Evolutionary conservation across 2,797 vertebrate species (phyloP), one percentile per base, ranked within the genome.

Genomic region (Sparus aurata): DNA sequence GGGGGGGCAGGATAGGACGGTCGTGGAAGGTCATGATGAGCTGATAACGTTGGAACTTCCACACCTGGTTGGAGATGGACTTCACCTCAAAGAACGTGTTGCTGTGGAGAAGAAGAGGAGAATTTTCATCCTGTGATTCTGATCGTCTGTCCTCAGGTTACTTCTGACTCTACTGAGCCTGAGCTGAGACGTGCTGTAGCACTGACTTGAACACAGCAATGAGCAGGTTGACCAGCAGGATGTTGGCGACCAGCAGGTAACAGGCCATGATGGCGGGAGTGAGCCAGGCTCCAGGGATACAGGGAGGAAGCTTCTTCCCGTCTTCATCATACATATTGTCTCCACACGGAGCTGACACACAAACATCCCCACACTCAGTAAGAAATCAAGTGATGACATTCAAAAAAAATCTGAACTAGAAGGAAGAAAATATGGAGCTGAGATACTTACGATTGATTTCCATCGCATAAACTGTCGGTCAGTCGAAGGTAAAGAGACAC

Each of bases 61-160:
- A 99, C 49, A 99, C 97, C 93, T 99, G 98, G 91, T 99, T 99
- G 60, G 98, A 99, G 90, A 99, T 99, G 77, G 98, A 99, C 84
- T 99, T 99, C 20, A 99, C 98, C 88, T 99, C 97, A 73, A 98
- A 98, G 93, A 99, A 99, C 6, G 98, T 99, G 90, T 99, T 99
- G 91, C 98, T 99, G 95, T 61, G 9, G 38, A 74, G 43, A 45
- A 5, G 11, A 65, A 61, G 38, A 45, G n/a, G 27, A 38, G 27
- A 12, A 2, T 49, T 2, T 45, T 47, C 46, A 47, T 15, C 5
- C 17, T 49, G 17, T 43, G 41, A 43, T 43, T 43, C 23, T 55
- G 43, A 63, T 47, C 25, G 18, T 45, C 16, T 22, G n/a, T 18
- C 13, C 13, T 23, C 38, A 38, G 10, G 5, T 5, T 5, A 30